Evolutionary conservation across 2,888 invertebrate species (phyloP), one percentile per base, ranked within the genome.

Genomic region (Oligia strigilis): DNA sequence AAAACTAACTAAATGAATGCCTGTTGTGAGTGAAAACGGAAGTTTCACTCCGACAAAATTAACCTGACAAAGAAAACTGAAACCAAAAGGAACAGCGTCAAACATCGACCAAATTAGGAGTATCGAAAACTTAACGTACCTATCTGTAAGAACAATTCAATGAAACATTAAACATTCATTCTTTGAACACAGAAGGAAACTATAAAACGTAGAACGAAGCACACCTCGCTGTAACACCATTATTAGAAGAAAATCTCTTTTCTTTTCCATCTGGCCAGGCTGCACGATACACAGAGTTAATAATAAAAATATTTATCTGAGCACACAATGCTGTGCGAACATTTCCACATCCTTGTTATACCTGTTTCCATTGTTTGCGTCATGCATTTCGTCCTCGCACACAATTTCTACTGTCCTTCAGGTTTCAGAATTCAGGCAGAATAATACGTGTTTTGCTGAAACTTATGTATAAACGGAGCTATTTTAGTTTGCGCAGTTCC

Each of bases 271-370:
- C 60, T 78, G 52, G 69, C 78, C 46, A 72, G 66, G 76, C 69
- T 62, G 23, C 72, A 52, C 52, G 72, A 66, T 75, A 62, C 72
- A 80, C 82, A 75, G 65, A 75, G 80, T 81, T 80, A 80, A 89
- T 73, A 89, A 79, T 88, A 85, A 85, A 86, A 88, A 81, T 81
- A 85, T 87, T 80, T 82, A 82, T 82, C 80, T 78, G 72, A n/a
- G 74, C 64, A 73, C 77, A 87, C 85, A 88, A 86, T 90, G 83
- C 82, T 72, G 80, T 77, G 83, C 73, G 80, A 81, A 82, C 75
- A 81, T 88, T 91, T 86, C 84, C 86, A 82, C 88, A 87, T 90
- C 90, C 90, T 90, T 90, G 89, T 89, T 87, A 77, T 73, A 71
- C 77, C 69, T 82, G 79, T 64, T 83, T 80, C 87, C 77, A 87